Evolutionary conservation across 2,113 vertebrate species (phyloP).

Genomic region (Scophthalmus maximus): DNA sequence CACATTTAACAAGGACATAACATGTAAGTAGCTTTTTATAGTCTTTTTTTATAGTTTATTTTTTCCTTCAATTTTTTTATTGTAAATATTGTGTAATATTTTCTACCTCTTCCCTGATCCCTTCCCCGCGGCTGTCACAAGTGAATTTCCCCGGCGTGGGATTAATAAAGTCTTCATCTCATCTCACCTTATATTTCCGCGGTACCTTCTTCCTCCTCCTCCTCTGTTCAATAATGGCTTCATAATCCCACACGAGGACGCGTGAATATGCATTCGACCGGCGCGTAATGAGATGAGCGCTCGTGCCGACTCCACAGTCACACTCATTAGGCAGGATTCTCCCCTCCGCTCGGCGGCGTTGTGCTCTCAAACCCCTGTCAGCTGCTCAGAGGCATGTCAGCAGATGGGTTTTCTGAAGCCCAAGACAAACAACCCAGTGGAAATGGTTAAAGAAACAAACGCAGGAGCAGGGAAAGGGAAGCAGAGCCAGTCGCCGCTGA

Average conservation of each 20-base stretch:
- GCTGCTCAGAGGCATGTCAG: constrained; percentile 69
- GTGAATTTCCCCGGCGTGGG: too few species aligned
- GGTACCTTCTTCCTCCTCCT: too few species aligned
- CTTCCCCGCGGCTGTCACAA: too few species aligned
- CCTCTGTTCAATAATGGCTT: constrained; percentile 14
- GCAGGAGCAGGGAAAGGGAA: constrained; percentile 42
- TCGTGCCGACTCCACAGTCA: constrained; percentile 63
- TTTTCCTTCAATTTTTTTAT: too few species aligned
- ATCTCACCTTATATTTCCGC: too few species aligned
- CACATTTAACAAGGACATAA: too few species aligned
- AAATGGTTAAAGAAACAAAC: constrained; percentile 53
- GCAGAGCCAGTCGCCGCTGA: constrained; percentile 61
- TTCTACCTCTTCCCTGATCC: too few species aligned
- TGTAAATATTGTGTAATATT: too few species aligned
- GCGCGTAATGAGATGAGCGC: constrained; percentile 61
- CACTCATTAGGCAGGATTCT: constrained; percentile 75
- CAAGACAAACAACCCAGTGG: constrained; percentile 43
- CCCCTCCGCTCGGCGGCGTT: constrained; percentile 47
- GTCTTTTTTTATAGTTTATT: too few species aligned
- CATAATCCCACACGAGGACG: constrained; percentile 23
- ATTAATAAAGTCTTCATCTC: too few species aligned
- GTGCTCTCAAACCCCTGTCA: constrained; percentile 59
- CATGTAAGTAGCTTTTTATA: too few species aligned
- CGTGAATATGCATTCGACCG: constrained; percentile 67
- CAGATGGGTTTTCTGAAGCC: constrained; percentile 76